Evolutionary conservation across 1,140 invertebrate species (phyloP), one percentile per base, ranked within the genome.

Genomic region (Saccostrea echinata): DNA sequence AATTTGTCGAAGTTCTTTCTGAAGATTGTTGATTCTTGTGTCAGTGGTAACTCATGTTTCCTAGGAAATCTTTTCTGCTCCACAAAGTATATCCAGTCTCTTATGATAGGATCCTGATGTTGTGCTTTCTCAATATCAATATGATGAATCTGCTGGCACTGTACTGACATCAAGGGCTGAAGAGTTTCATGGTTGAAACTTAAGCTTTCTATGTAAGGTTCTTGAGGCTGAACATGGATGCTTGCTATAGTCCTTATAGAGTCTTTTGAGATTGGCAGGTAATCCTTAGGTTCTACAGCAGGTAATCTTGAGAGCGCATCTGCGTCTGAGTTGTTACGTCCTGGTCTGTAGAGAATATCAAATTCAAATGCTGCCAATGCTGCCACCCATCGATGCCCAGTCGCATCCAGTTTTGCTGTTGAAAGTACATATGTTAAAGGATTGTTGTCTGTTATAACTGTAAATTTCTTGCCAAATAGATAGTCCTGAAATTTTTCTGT

Each of bases 401-500:
- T 90, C 8, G 90, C 87, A 57, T 91, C 90, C 33, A 90, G 68
- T 83, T 90, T 88, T 16, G 90, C 83, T 30, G 61, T 53, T 27
- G 51, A 82, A n/a, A 84, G 84, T 27, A 88, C 35, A 82, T 90
- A 85, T 35, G 84, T 86, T 16, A 85, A 43, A 12, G 81, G 83
- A 64, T 90, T 89, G 27, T 88, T 89, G 53, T 90, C 85, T 11
- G 84, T 89, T n/a, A 82, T 53, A 18, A 91, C 88, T 0, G 57
- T 76, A 35, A 89, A 83, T 27, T 83, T 71, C 4, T 64, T 84
- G 18, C 88, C 84, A 43, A 64, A 71, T 24, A 89, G 53, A 35
- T 89, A 90, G 33, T 90, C 86, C 30, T 81, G 52, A 68, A 89
- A 89, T 81, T 89, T 88, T 13, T 89, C 88, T 68, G 84, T 86